A percentile compares a stretch with the other conserved stretches of the same genome.
These are phyloP conservation scores for Hippocampus zosterae DNA, from an alignment of 2,113 vertebrate species.

Conservation along the genomic window DNA sequence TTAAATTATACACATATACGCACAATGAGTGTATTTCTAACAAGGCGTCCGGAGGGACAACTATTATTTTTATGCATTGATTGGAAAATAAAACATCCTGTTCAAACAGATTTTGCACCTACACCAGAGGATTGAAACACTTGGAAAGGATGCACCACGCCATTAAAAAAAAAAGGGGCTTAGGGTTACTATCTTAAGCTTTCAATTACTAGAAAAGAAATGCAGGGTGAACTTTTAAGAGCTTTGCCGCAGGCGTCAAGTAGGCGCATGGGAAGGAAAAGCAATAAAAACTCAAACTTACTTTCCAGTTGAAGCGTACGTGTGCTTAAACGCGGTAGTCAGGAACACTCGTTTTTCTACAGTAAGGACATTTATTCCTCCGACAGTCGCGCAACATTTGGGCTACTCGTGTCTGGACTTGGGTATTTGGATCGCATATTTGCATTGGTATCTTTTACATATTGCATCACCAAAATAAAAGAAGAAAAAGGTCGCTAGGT, in stretches of 20 bases:
- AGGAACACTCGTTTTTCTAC: neutral
- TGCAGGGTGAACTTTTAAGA: neutral
- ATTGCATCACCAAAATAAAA: neutral
- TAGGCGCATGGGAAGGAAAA: neutral
- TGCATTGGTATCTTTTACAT: neutral
- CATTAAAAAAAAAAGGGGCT: neutral
- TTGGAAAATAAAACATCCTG: neutral
- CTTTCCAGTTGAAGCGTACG: neutral
- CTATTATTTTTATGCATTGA: neutral
- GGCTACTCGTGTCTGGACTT: neutral
- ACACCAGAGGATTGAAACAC: neutral
- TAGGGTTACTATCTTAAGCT: neutral
- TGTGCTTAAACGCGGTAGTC: neutral
- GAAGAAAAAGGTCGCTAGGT: neutral
- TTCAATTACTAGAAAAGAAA: neutral
- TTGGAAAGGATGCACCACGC: neutral
- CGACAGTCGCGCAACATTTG: neutral
- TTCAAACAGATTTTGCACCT: neutral
- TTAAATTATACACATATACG: conserved; percentile 4
- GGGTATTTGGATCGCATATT: neutral
- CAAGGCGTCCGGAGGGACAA: conserved; percentile 23
- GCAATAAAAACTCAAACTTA: neutral
- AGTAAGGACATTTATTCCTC: neutral
- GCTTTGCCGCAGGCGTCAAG: neutral
- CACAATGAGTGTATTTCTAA: conserved; percentile 22